Base-by-base conservation (phyloP, 2,797 vertebrate genomes). In the Gymnothorax reevesii region DNA sequence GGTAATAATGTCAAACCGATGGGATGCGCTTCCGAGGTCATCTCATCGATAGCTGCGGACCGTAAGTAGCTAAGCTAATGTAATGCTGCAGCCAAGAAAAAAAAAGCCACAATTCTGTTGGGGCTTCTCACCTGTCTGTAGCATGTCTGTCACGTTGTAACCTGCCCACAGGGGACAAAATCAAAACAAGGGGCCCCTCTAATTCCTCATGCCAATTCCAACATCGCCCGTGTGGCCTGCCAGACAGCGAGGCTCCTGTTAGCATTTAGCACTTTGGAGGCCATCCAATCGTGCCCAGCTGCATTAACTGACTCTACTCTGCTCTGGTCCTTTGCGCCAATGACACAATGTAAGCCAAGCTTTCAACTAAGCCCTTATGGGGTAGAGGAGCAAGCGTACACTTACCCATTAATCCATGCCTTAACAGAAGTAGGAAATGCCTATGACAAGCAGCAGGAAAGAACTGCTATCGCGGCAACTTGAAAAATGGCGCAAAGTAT, bases 301-400 rank as follows among this genome's bases (percentile, higher is more conserved):
- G 91, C 87, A 93, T 92, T 87, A 86, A 79, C 90, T 86, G 92
- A 88, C 86, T 82, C 84, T 2, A 87, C 86, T 86, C 87, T 92
- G 89, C 84, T 85, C 84, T 85, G 90, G 90, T 9, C 64, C 87
- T 83, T 89, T 91, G 88, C 84, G 83, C 83, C 83, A 84, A 25
- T 64, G 83, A 84, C 33, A 83, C 82, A 64, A 59, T 42, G 42
- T 60, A 60, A 22, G 6, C 54, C 80, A n/a, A 83, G n/a, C 27
- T 15, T 55, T 80, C 20, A 22, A 54, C 77, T 12, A 55, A 80
- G 42, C 55, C 77, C 77, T 80, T 54, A 80, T 80, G 77, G 77
- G 77, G 77, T 55, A 80, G 52, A 20, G 52, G 42, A n/a, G 52
- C 33, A 55, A 54, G 52, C 9, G n/a, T 8, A 80, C n/a, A 55